These are phyloP conservation scores for Brachirus orientalis DNA, from an alignment of 2,113 vertebrate species.

Conservation along the genomic window DNA sequence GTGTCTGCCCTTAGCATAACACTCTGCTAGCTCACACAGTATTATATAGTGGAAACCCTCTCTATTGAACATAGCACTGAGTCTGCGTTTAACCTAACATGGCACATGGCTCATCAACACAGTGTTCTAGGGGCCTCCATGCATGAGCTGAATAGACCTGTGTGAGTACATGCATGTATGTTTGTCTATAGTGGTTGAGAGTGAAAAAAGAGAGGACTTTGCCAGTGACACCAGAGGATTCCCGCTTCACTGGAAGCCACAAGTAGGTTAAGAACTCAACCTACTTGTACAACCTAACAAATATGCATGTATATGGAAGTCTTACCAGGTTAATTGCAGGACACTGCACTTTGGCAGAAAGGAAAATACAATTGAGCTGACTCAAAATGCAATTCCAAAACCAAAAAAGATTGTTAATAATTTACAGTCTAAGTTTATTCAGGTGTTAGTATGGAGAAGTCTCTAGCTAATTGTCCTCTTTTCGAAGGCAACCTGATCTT, in stretches of 20 bases:
- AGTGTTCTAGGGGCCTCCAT: constrained; percentile 78
- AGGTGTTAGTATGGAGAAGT: too few species aligned
- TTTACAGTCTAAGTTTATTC: background rate
- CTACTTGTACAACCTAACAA: too few species aligned
- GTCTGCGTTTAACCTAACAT: constrained; percentile 66
- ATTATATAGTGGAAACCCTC: constrained; percentile 67
- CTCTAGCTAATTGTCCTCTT: background rate
- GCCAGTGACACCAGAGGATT: constrained; percentile 79
- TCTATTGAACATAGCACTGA: constrained; percentile 73
- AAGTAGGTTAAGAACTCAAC: constrained; percentile 11
- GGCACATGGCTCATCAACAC: constrained; percentile 54
- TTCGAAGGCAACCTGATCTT: background rate
- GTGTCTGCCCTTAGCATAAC: constrained; percentile 19
- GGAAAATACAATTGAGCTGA: constrained; percentile 8
- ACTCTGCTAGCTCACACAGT: constrained; percentile 12
- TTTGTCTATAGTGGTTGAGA: constrained; percentile 34
- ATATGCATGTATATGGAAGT: too few species aligned
- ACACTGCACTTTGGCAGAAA: background rate
- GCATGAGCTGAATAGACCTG: constrained; percentile 64
- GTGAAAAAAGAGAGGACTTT: constrained; percentile 70
- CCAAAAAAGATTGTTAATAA: constrained; percentile 10
- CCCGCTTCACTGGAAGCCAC: constrained; percentile 47
- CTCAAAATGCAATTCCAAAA: constrained; percentile 16
- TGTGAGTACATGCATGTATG: constrained; percentile 3
- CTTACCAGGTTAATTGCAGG: background rate